phyloP scores from a whole-genome alignment of 2,888 invertebrate genomes.

The Nipponacmea schrenckii region DNA sequence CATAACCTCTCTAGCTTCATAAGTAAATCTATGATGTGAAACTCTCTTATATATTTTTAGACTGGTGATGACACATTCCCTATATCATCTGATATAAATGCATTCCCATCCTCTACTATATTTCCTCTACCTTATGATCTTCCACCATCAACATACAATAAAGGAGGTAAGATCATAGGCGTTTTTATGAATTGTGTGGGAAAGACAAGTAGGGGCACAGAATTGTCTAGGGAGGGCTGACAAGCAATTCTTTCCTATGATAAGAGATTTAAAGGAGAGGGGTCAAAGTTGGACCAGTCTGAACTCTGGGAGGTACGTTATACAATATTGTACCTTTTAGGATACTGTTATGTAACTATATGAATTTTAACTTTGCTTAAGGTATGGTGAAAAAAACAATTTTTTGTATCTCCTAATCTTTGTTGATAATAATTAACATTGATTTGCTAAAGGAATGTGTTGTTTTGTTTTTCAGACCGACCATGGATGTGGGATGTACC shows the following conservation, averaged over 20 bases:
- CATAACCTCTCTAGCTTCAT: no score
- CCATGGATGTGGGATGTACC: constrained; percentile 66
- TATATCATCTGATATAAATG: constrained; percentile 36
- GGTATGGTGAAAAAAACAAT: constrained; percentile 1
- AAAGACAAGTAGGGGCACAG: no score
- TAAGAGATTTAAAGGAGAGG: no score
- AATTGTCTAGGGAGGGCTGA: no score
- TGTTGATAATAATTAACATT: no score
- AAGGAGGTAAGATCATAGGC: constrained; percentile 49
- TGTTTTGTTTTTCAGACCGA: constrained; percentile 50
- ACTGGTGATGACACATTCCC: constrained; percentile 34
- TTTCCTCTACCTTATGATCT: constrained; percentile 85
- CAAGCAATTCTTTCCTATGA: no score
- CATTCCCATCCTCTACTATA: constrained; percentile 41
- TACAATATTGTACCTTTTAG: no score
- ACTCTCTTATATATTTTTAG: constrained; percentile 13
- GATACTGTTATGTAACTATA: no score
- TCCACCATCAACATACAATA: constrained; percentile 79
- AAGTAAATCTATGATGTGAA: no score
- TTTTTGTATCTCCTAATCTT: no score
- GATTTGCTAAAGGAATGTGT: neutral
- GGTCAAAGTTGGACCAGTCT: no score
- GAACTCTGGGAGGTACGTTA: no score
- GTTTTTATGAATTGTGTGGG: neutral
- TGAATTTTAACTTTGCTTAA: neutral